Percentiles rank a stretch among this genome's conserved stretches.
phyloP scores from a whole-genome alignment of 2,888 invertebrate species.

The Empis livida region DNA sequence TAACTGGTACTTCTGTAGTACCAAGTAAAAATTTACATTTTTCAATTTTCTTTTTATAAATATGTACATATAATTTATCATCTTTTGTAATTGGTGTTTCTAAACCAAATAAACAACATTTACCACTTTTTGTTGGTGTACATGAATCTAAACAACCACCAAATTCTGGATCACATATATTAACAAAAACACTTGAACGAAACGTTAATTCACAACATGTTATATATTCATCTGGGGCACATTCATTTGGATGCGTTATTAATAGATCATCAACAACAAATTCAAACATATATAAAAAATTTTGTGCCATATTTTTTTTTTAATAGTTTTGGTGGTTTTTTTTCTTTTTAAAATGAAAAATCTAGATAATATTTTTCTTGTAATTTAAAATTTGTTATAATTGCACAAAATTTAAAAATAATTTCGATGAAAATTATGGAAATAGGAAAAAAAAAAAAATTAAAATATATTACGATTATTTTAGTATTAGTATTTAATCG shows the following conservation, averaged over 20 bases:
- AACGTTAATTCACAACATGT: slow-evolving; percentile 31
- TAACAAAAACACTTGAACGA: slow-evolving; percentile 28
- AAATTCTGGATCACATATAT: slow-evolving; percentile 29
- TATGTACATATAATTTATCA: slow-evolving; percentile 25
- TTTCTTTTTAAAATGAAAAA: no score
- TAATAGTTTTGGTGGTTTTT: no score
- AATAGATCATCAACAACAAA: slow-evolving; percentile 31
- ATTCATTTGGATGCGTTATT: slow-evolving; percentile 28
- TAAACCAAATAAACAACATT: slow-evolving; percentile 28
- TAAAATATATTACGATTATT: no score
- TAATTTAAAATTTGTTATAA: no score
- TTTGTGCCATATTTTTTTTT: slow-evolving; percentile 19
- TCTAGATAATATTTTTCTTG: no score
- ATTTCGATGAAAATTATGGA: no score
- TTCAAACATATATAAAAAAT: slow-evolving; percentile 32
- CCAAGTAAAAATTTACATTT: slow-evolving; percentile 32
- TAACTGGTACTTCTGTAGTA: slow-evolving; percentile 24
- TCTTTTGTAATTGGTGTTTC: slow-evolving; percentile 24
- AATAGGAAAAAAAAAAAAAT: no score
- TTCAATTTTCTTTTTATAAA: slow-evolving; percentile 30
- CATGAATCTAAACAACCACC: slow-evolving; percentile 23
- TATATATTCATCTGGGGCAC: slow-evolving; percentile 35
- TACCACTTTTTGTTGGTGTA: slow-evolving; percentile 24
- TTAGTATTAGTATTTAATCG: no score
- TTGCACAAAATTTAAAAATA: no score